phyloP scores from a whole-genome alignment of 2,797 vertebrate genomes.

The Oreochromis mossambicus region DNA sequence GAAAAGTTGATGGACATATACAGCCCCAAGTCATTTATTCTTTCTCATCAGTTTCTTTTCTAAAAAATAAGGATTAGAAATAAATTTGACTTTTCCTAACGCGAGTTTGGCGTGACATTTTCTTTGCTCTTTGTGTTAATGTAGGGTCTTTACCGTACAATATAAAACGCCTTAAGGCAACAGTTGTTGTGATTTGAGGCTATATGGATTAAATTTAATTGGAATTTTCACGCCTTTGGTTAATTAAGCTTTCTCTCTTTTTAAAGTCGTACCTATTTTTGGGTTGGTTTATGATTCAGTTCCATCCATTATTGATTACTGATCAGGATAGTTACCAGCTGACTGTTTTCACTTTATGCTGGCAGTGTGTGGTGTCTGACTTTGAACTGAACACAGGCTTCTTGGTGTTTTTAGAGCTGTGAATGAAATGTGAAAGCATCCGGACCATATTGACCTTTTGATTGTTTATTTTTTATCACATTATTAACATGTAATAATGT shows the following conservation, averaged over 20 bases:
- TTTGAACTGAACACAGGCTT: background rate
- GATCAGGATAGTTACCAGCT: background rate
- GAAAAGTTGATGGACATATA: fast-evolving
- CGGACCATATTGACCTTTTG: fast-evolving
- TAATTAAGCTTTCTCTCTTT: fast-evolving
- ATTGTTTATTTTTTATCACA: background rate
- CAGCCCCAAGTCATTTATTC: background rate
- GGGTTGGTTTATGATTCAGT: fast-evolving
- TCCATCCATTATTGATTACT: background rate
- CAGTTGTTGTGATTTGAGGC: background rate
- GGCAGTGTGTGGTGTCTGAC: background rate
- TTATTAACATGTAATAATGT: background rate
- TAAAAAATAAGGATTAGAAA: background rate
- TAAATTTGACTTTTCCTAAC: background rate
- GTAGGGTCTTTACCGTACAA: background rate
- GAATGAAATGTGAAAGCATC: background rate
- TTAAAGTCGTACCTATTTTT: background rate
- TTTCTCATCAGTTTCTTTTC: background rate
- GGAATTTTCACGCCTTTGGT: background rate
- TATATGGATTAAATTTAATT: background rate
- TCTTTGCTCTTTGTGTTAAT: background rate
- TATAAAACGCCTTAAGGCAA: fast-evolving
- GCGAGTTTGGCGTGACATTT: background rate
- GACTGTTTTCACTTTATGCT: background rate
- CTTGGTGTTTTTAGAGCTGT: background rate